Evolutionary conservation across 2,888 invertebrate genomes (phyloP).

Genomic region (Odontothrips loti): DNA sequence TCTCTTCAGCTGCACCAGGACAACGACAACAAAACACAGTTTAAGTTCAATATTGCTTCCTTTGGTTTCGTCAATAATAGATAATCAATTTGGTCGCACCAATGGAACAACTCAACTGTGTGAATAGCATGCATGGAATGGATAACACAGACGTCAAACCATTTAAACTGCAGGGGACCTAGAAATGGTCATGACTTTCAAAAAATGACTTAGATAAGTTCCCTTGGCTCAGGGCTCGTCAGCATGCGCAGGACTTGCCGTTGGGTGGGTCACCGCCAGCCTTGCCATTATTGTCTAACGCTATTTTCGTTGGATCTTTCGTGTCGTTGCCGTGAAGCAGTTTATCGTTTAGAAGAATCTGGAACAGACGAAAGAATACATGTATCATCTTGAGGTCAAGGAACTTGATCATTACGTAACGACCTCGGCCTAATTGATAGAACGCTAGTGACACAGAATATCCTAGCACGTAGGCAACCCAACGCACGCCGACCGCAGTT

Average conservation of each 20-base stretch:
- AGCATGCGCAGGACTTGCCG: slow-evolving; percentile 24
- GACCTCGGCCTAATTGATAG: no score
- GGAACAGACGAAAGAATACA: background rate
- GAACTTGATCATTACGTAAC: no score
- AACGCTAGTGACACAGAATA: background rate
- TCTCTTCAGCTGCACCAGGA: background rate
- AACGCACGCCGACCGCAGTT: background rate
- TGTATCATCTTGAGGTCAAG: no score
- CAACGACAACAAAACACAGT: background rate
- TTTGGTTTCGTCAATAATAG: slow-evolving; percentile 7
- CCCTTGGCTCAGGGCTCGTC: slow-evolving; percentile 9
- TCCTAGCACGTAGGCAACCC: background rate
- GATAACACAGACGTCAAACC: background rate
- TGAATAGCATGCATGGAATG: background rate
- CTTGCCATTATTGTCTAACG: slow-evolving; percentile 19
- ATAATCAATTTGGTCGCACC: background rate
- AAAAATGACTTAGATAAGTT: slow-evolving; percentile 23
- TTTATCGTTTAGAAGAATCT: slow-evolving; percentile 27
- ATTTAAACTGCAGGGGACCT: background rate
- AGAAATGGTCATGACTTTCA: background rate
- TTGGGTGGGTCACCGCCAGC: background rate
- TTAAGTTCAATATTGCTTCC: background rate
- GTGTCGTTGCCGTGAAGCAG: slow-evolving; percentile 13
- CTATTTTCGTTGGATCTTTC: background rate
- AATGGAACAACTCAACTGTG: background rate